Percentiles rank a stretch among this genome's conserved stretches.
Evolutionary conservation across 2,797 vertebrate genomes (phyloP).

Genomic region (Myotis vivesi): DNA sequence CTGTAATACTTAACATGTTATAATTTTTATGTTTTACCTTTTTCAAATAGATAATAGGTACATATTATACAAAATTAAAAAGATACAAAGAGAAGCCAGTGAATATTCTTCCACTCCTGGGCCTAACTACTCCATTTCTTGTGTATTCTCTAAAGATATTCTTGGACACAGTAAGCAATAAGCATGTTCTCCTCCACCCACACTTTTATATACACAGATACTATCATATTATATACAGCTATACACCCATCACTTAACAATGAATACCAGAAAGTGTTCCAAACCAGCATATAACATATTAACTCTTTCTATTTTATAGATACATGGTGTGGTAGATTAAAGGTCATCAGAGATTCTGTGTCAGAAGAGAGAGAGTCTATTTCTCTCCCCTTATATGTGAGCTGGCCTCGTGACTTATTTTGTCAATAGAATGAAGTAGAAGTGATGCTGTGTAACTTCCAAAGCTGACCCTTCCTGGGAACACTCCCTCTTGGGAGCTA

Average conservation of each 20-base stretch:
- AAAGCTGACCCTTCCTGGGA: not conserved
- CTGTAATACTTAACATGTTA: not conserved
- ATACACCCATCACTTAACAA: not conserved
- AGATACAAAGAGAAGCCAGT: not conserved
- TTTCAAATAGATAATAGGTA: slow-evolving; percentile 28
- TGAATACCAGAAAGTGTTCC: not conserved
- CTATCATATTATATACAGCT: not conserved
- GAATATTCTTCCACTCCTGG: not conserved
- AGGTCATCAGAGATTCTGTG: not conserved
- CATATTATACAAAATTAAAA: not conserved
- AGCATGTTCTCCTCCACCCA: not conserved
- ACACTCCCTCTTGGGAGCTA: not conserved
- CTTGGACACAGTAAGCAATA: not conserved
- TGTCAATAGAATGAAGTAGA: not conserved
- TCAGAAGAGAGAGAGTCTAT: not conserved
- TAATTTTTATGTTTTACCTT: slow-evolving; percentile 11
- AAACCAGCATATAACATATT: not conserved
- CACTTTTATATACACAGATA: not conserved
- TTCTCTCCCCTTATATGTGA: not conserved
- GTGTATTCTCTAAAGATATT: not conserved
- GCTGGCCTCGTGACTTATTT: not conserved
- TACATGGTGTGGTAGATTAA: not conserved
- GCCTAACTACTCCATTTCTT: not conserved
- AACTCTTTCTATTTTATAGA: not conserved
- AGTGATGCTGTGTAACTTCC: not conserved